phyloP scores from a whole-genome alignment of 2,888 invertebrate species.

The Morpho deidamia region DNA sequence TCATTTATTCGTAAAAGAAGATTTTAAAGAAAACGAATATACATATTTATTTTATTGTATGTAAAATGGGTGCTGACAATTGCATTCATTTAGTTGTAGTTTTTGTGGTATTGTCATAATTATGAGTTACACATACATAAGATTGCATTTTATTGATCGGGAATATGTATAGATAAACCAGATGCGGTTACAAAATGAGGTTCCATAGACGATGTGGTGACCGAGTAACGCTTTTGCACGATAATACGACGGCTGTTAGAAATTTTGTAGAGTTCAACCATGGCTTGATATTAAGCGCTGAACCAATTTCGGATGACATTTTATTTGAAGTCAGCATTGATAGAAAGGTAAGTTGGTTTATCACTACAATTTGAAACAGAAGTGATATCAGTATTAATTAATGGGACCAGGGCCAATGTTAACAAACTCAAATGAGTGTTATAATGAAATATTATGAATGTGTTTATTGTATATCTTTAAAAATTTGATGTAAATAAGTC shows the following conservation, averaged over 20 bases:
- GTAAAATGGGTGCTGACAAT: constrained; percentile 17
- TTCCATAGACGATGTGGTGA: constrained; percentile 92
- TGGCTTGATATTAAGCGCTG: constrained; percentile 90
- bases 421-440: too few species aligned
- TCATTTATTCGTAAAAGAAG: too few species aligned
- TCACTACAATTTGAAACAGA: not conserved
- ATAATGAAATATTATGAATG: too few species aligned
- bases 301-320: constrained; percentile 88
- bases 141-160: constrained; percentile 4
- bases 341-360: constrained; percentile 83
- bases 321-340: constrained; percentile 93
- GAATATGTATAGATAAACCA: not conserved
- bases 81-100: constrained; percentile 9
- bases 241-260: constrained; percentile 88
- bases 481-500: too few species aligned
- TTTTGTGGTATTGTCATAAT: constrained; percentile 1
- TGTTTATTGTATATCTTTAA: too few species aligned
- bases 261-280: constrained; percentile 91
- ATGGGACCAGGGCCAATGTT: too few species aligned
- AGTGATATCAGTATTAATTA: too few species aligned
- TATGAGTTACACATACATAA: not conserved
- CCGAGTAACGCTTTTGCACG: constrained; percentile 89
- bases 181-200: constrained; percentile 54
- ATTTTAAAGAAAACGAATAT: too few species aligned
- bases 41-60: not conserved